Evolutionary conservation across 2,113 vertebrate species (phyloP), one percentile per base, ranked within the genome.

Genomic region (Microtus oregoni): DNA sequence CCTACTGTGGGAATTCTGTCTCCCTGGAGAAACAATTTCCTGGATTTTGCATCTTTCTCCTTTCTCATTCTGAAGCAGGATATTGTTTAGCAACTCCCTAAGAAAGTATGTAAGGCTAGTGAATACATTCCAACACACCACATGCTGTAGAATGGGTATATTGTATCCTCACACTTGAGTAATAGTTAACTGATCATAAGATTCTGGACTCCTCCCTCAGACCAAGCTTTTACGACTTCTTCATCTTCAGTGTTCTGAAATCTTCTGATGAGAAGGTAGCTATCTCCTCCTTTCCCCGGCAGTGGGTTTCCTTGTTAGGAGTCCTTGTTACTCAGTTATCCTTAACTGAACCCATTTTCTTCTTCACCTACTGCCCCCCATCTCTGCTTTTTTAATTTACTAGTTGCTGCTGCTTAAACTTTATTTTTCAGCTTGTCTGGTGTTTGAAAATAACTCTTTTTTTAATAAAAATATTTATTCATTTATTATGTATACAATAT

Each of bases 81-180:
- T n/a, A 90, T 28, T 70, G 30, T 89, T 82, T 44, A 77, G 30
- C 81, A 77, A 82, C 75, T 72, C 91, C 67, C 52, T 91, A 65
- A 89, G 73, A 68, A 94, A 89, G 78, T 44, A 92, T 85, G 2
- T 91, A 95, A 96, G 70, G 55, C 15, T 87, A 30, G 24, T 93
- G 82, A 97, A 61, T 82, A 78, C 41, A 86, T 67, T 67, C 83
- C 47, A 86, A 86, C 11, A 94, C 22, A 14, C 12, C 22, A 19
- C n/a, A 58, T 63, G 73, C 41, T 20, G 67, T 89, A 90, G 92
- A 88, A 83, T 78, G 55, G 11, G 30, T 83, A 89, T 91, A 73
- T 58, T 90, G 82, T 92, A 90, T 26, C 3, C 17, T 78, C 35
- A 41, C 12, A 86, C 17, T 92, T 95, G n/a, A 96, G 88, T 19